Evolutionary conservation across 2,797 vertebrate species (phyloP), one percentile per base, ranked within the genome.

Genomic region (Alfaro cultratus): DNA sequence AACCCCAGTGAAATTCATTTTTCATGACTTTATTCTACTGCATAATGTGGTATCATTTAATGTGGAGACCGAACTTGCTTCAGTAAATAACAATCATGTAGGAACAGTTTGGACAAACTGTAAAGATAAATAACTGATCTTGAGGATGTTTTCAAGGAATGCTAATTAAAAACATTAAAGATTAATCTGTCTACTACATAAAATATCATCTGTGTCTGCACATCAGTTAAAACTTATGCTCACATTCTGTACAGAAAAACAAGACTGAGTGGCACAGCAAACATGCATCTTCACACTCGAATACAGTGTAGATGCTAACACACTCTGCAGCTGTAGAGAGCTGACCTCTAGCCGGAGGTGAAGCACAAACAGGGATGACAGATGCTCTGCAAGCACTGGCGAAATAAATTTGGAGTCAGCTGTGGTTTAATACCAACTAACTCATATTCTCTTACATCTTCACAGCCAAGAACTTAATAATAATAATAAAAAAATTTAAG

Each of bases 281-380:
- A 41, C 67, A 41, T 55, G 16, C 26, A 73, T 39, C 23, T 0
- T 16, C 8, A 75, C 31, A 70, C 55, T 13, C 39, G 47, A 21
- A 49, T 11, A 68, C 49, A 46, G 46, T 43, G 43, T 31, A 70
- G 55, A 76, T 73, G 62, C 71, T 46, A 46, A 76, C 77, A 81
- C 39, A 85, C 76, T n/a, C 0, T 43, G 75, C 80, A 89, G 80
- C 76, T 85, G 83, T 45, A 74, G 36, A 81, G 62, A 1, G 34
- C 31, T 90, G 91, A 90, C 91, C 90, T 92, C 73, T 77, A 76
- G 87, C 91, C 74, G 36, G 79, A 84, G 87, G 91, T 85, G 76
- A 82, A 39, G 55, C 77, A 55, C n/a, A 26, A 53, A 43, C 46
- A 73, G 23, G 72, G 78, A 73, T 23, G 73, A 51, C 90, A 90